Percentiles rank a stretch among this genome's conserved stretches.
Conservation (phyloP, 1,140 invertebrate genomes). For the Charaxes varanes region DNA sequence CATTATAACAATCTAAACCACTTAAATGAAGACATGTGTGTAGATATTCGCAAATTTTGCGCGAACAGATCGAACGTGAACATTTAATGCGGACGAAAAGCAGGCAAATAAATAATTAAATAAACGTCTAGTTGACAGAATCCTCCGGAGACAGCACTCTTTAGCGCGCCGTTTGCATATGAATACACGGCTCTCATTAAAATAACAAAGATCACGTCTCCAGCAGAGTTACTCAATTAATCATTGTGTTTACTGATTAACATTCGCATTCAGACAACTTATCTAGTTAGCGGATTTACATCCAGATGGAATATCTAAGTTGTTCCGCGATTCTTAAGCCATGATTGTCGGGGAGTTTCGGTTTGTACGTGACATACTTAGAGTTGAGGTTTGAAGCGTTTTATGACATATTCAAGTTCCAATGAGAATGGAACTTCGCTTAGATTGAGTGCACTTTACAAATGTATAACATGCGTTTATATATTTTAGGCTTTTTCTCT, state of each 20-base stretch:
- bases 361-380: constrained; percentile 1
- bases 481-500: no score
- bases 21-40: no score
- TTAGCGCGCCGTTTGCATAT: constrained; percentile 44
- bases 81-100: no score
- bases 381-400: no score
- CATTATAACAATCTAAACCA: no score
- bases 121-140: constrained; percentile 15
- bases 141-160: constrained; percentile 27
- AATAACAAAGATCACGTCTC: constrained; percentile 54
- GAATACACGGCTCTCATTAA: constrained; percentile 45
- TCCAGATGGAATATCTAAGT: constrained; percentile 44
- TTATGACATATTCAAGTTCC: no score
- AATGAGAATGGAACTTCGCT: no score
- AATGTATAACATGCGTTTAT: no score
- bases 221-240: constrained; percentile 48
- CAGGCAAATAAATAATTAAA: constrained; percentile 13
- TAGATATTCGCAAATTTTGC: no score
- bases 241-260: constrained; percentile 58
- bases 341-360: constrained; percentile 1
- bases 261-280: constrained; percentile 40
- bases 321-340: constrained; percentile 18
- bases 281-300: constrained; percentile 42
- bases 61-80: no score
- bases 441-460: no score